Base-by-base conservation (phyloP, 2,797 vertebrate genomes). In the Chromis chromis region DNA sequence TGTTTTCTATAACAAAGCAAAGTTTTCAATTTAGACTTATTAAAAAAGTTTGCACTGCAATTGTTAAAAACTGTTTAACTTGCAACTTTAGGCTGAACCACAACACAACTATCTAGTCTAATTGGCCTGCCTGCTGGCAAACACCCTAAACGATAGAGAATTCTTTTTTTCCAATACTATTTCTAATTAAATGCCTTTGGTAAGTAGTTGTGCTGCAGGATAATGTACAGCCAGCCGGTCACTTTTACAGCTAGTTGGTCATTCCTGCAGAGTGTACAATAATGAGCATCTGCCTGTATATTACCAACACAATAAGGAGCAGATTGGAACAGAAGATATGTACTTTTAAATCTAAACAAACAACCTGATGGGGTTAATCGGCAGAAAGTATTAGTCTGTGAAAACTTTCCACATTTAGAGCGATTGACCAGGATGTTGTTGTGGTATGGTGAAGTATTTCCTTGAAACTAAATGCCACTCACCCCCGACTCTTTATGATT, bases 251-350 rank as follows among this genome's bases (percentile, higher is more conserved):
- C 33, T 80, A 76, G 53, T 42, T 64, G 53, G 25, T 81, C 54
- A 71, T 75, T 71, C 55, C 31, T 24, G 57, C 17, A 8, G 46
- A 55, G 64, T 64, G 40, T 59, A 59, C 72, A 75, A 46, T 71
- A 70, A 73, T 12, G 14, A 77, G 67, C 64, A 70, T 66, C 77
- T 82, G 74, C 57, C 62, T 63, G 65, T 60, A 50, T 62, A 65
- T 73, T 57, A 72, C 39, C 10, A 19, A 31, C 1, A 4, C 22
- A 8, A 59, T 2, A 21, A 55, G 8, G 56, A 33, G 21, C 16
- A 42, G 50, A 62, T 33, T 17, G 17, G 31, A 67, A 50, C n/a
- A 24, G 50, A 50, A 36, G 57, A 59, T 19, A 39, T 39, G n/a
- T 25, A 6, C 1, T 4, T 60, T 60, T 59, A 36, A 48, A 79